Percentiles rank a stretch among this genome's conserved stretches.
These are phyloP conservation scores for Maconellicoccus hirsutus DNA, from an alignment of 1,140 invertebrate genomes.

Conservation along the genomic window DNA sequence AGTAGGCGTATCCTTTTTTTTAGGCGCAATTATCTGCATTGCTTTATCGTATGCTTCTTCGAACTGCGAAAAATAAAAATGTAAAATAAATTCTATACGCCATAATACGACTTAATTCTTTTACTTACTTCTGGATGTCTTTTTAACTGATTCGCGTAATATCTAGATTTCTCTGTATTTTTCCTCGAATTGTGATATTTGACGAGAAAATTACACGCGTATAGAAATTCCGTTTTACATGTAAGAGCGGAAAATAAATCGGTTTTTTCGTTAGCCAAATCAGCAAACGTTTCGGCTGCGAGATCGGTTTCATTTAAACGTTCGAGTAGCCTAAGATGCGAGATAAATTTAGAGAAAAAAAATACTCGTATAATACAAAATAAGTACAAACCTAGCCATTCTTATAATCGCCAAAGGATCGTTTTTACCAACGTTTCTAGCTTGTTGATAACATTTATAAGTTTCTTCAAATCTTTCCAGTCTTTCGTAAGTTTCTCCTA, in stretches of 20 bases:
- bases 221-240: not conserved
- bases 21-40: not conserved
- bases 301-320: constrained; percentile 11
- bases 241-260: not conserved
- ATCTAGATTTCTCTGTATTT: not conserved
- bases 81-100: too few species aligned
- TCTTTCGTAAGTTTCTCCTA: constrained; percentile 94
- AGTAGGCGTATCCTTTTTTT: not conserved
- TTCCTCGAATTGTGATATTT: not conserved
- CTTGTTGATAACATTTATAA: constrained; percentile 64
- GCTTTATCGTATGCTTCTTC: not conserved
- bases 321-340: not conserved
- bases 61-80: not conserved
- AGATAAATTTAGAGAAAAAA: too few species aligned
- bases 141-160: not conserved
- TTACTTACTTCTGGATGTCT: constrained; percentile 11
- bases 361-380: not conserved
- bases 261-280: not conserved
- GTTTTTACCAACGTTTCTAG: constrained; percentile 11
- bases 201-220: not conserved
- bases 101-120: not conserved
- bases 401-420: constrained; percentile 12
- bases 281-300: not conserved
- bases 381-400: constrained; percentile 3
- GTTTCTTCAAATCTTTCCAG: constrained; percentile 85